phyloP scores from a whole-genome alignment of 2,797 vertebrate species.

The Crocidura indochinensis region DNA sequence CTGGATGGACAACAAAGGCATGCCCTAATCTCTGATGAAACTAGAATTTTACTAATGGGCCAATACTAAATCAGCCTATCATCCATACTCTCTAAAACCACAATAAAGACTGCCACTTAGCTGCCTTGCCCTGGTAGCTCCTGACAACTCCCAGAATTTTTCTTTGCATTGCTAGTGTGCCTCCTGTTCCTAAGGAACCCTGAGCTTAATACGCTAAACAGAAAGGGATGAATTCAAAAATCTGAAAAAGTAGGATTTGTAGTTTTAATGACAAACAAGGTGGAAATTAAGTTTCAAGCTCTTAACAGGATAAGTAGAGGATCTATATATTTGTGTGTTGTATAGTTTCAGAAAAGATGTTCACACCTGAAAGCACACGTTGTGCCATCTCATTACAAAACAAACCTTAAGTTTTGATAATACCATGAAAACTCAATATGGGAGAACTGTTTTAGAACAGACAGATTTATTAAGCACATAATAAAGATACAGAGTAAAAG shows the following conservation, averaged over 20 bases:
- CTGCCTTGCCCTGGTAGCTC: not conserved
- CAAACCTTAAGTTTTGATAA: too few relatives aligned
- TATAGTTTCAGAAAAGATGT: conserved; percentile 6
- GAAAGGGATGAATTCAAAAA: not conserved
- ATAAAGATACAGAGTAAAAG: not conserved
- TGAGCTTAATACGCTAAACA: conserved; percentile 2
- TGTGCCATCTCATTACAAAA: not conserved
- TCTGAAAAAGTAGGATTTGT: not conserved
- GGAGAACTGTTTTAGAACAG: not conserved
- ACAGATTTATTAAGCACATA: not conserved
- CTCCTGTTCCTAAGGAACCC: not conserved
- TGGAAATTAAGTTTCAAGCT: not conserved
- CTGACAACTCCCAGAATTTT: not conserved
- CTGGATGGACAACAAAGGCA: not conserved
- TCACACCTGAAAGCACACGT: not conserved
- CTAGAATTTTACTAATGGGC: not conserved
- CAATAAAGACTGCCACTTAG: not conserved
- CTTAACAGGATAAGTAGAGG: not conserved
- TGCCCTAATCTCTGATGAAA: not conserved
- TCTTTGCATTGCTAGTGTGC: not conserved
- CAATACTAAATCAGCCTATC: not conserved
- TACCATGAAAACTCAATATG: not conserved
- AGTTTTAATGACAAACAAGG: not conserved
- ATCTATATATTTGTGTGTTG: not conserved
- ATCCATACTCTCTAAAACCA: not conserved